Conservation (phyloP, 2,113 vertebrate species). For the Bos taurus region DNA sequence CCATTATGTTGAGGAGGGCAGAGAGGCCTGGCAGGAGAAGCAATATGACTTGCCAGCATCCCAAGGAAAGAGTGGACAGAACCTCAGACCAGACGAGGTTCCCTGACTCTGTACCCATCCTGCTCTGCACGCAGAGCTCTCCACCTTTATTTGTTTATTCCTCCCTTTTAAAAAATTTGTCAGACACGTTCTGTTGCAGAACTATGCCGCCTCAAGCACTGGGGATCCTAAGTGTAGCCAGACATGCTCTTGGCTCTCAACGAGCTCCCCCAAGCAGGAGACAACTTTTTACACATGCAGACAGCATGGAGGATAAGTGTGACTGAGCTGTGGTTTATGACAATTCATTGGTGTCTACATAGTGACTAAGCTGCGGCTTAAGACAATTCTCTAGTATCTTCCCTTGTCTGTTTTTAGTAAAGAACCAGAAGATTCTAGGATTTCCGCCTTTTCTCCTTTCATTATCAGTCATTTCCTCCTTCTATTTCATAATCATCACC, state of each 20-base stretch:
- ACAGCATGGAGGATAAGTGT: fast-evolving
- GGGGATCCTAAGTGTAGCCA: not conserved
- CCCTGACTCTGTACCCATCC: fast-evolving
- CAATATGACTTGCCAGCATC: not conserved
- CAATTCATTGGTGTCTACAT: not conserved
- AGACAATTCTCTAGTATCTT: not conserved
- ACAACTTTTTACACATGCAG: not conserved
- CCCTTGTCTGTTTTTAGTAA: not conserved
- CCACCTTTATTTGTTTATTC: too few species aligned
- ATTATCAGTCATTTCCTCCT: not conserved
- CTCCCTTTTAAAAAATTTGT: not conserved
- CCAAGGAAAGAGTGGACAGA: not conserved
- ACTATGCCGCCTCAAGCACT: not conserved
- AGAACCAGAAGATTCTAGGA: not conserved
- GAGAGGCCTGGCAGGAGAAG: not conserved
- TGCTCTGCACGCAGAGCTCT: not conserved
- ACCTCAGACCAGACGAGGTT: not conserved
- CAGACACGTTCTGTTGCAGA: not conserved
- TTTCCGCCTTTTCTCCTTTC: not conserved
- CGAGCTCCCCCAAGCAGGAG: not conserved
- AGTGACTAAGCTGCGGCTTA: not conserved
- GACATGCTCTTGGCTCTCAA: not conserved
- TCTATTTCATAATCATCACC: not conserved
- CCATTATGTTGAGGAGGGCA: not conserved
- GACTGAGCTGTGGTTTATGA: not conserved